phyloP scores from a whole-genome alignment of 2,797 vertebrate genomes.

The Silurus aristotelis region DNA sequence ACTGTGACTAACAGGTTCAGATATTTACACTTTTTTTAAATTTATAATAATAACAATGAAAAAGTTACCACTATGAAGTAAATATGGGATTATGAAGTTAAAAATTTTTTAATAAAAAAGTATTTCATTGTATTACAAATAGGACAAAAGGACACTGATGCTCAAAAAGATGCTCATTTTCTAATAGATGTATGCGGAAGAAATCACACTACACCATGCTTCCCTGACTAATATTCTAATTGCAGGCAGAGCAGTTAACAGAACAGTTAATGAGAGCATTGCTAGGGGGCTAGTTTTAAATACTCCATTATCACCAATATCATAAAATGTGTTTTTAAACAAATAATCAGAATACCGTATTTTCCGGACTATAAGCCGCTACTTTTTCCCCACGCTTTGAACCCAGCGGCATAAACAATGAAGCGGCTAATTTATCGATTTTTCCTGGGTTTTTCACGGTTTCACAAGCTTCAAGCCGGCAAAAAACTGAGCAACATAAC shows the following conservation, averaged over 20 bases:
- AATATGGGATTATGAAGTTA: background rate
- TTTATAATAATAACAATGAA: too few relatives aligned
- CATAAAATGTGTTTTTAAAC: background rate
- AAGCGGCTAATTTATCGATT: too few relatives aligned
- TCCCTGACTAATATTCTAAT: background rate
- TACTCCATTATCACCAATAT: background rate
- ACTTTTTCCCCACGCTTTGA: too few relatives aligned
- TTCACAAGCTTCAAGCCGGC: too few relatives aligned
- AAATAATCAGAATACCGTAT: background rate
- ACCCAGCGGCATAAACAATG: too few relatives aligned
- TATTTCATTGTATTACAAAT: too few relatives aligned
- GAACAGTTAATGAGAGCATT: background rate
- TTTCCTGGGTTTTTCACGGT: too few relatives aligned
- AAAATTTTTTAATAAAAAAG: background rate
- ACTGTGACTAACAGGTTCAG: background rate
- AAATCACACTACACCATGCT: background rate
- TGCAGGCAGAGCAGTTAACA: background rate
- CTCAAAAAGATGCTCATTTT: background rate
- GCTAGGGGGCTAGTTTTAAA: background rate
- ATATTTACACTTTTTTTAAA: background rate
- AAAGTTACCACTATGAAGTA: background rate
- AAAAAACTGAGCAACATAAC: too few relatives aligned
- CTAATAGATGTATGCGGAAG: background rate
- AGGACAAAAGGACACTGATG: too few relatives aligned
- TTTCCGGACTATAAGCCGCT: too few relatives aligned